Evolutionary conservation across 1,140 invertebrate genomes (phyloP).

Genomic region (Zaprionus taronus): DNA sequence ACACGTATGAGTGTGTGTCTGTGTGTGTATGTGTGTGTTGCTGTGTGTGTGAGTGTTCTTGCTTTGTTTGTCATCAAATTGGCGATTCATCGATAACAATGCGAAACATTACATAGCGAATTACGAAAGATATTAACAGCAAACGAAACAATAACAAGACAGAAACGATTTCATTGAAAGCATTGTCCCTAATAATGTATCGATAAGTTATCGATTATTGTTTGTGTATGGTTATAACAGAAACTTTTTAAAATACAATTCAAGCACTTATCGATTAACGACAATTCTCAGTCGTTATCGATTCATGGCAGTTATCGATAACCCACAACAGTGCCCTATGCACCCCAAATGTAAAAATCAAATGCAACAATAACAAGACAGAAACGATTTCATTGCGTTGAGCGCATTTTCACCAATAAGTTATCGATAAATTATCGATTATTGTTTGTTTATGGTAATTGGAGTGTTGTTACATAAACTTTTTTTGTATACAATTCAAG

Average conservation of each 20-base stretch:
- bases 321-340: no score
- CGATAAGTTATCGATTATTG: not conserved
- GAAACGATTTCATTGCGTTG: not conserved
- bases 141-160: not conserved
- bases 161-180: not conserved
- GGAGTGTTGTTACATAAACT: not conserved
- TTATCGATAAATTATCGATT: conserved; percentile 3
- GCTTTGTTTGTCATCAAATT: conserved; percentile 2
- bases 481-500: not conserved
- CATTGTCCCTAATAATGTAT: not conserved
- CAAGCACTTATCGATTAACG: no score
- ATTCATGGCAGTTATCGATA: no score
- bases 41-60: not conserved
- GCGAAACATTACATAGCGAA: not conserved
- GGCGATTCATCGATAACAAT: conserved; percentile 31
- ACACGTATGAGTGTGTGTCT: not conserved
- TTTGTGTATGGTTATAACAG: no score
- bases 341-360: not conserved
- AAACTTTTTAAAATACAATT: no score
- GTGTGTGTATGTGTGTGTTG: not conserved
- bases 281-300: no score
- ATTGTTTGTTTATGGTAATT: not conserved
- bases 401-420: no score
- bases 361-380: not conserved
- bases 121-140: not conserved